Conservation (phyloP, 2,113 vertebrate species). For the Clarias batrachus region DNA sequence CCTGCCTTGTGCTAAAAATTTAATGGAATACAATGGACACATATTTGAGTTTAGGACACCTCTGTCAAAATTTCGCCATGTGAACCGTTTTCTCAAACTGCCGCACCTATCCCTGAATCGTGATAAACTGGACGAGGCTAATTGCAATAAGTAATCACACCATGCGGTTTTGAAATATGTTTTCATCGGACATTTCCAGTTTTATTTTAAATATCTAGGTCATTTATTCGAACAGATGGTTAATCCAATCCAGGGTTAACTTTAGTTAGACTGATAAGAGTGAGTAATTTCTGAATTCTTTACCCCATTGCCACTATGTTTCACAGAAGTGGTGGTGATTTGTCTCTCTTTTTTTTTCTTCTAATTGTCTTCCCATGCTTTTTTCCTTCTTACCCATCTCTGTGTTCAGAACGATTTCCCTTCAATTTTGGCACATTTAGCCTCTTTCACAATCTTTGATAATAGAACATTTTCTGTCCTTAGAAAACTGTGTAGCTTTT, state of each 20-base stretch:
- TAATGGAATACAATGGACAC: not conserved
- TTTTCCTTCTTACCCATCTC: not conserved
- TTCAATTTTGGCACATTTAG: not conserved
- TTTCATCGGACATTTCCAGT: not conserved
- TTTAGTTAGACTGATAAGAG: not conserved
- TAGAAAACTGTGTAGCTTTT: slow-evolving; percentile 10
- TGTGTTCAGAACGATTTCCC: not conserved
- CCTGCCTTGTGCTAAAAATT: not conserved
- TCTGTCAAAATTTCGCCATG: not conserved
- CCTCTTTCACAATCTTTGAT: slow-evolving; percentile 7
- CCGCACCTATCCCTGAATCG: not conserved
- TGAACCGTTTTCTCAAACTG: not conserved
- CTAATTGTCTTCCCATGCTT: not conserved
- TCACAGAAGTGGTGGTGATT: not conserved
- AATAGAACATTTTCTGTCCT: slow-evolving; percentile 23
- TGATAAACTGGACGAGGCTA: not conserved
- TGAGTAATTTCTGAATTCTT: not conserved
- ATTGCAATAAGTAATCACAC: not conserved
- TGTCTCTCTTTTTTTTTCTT: not conserved
- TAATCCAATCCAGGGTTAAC: not conserved
- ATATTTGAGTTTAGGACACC: not conserved
- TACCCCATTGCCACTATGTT: not conserved
- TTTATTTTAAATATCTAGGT: not conserved
- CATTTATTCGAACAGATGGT: not conserved
- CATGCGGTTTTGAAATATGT: not conserved